phyloP scores from a whole-genome alignment of 2,113 vertebrate genomes.

The Phyllostomus discolor region DNA sequence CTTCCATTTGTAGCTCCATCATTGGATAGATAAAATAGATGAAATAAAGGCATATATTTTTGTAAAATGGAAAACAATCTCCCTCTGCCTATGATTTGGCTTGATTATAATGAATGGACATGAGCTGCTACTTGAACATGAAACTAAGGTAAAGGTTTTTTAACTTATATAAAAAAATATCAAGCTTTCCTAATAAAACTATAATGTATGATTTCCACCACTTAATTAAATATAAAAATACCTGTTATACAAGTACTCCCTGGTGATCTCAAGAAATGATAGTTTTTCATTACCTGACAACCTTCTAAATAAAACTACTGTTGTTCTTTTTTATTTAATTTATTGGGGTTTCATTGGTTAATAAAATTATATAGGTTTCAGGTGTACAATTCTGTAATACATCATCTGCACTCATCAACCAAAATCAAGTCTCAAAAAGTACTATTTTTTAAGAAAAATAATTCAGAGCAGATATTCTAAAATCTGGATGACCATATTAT shows the following conservation, averaged over 20 bases:
- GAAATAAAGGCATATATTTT: neutral
- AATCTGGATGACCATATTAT: neutral
- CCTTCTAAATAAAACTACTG: neutral
- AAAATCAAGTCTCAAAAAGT: neutral
- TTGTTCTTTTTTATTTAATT: too few species aligned
- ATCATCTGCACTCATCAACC: too few species aligned
- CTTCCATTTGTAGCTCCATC: neutral
- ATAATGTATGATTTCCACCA: neutral
- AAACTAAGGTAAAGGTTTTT: neutral
- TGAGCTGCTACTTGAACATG: neutral
- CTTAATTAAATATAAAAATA: neutral
- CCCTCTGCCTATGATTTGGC: neutral
- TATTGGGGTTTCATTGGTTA: too few species aligned
- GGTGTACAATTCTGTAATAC: too few species aligned
- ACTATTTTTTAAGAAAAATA: neutral
- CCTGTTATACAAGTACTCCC: neutral
- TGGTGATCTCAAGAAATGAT: neutral
- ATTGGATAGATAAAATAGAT: neutral
- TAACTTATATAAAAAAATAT: neutral
- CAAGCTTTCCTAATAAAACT: neutral
- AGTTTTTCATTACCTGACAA: neutral
- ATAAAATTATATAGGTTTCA: too few species aligned
- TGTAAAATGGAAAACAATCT: neutral
- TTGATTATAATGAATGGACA: neutral
- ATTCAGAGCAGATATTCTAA: neutral